Conservation (phyloP, 2,888 invertebrate species). For the Lasioglossum villosulum region DNA sequence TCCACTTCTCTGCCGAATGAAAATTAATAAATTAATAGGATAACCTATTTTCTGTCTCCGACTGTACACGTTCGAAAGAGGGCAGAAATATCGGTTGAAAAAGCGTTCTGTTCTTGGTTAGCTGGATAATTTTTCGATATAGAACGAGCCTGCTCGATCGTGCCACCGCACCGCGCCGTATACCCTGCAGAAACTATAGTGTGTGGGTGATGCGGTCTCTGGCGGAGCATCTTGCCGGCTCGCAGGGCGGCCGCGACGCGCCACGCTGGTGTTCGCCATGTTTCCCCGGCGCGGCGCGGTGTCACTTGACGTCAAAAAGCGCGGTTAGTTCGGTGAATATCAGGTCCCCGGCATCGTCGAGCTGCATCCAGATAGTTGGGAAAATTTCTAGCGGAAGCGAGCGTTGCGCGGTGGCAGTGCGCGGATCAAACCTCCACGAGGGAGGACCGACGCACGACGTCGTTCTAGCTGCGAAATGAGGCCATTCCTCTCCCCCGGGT, state of each 20-base stretch:
- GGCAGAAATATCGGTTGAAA: neutral
- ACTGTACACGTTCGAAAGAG: neutral
- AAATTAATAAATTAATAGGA: neutral
- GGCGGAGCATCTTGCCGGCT: neutral
- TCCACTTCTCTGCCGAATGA: too few relatives aligned
- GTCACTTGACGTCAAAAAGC: conserved; percentile 16
- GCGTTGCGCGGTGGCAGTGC: conserved; percentile 51
- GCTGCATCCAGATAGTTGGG: conserved; percentile 13
- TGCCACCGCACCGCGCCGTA: neutral
- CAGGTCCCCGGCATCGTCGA: neutral
- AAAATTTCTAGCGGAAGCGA: conserved; percentile 16
- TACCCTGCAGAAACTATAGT: neutral
- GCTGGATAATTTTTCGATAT: neutral
- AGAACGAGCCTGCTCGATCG: neutral
- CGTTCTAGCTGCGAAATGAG: conserved; percentile 74
- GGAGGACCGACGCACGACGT: conserved; percentile 55
- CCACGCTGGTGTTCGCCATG: neutral
- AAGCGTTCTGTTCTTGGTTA: neutral
- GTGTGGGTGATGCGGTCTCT: neutral
- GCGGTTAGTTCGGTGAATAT: conserved; percentile 2
- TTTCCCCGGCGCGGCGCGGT: neutral
- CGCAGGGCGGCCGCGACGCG: neutral
- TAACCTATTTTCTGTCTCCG: neutral
- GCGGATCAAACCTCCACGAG: conserved; percentile 60
- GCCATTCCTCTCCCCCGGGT: conserved; percentile 74